phyloP scores from a whole-genome alignment of 2,888 invertebrate genomes.

The Aphelenchoides bicaudatus region DNA sequence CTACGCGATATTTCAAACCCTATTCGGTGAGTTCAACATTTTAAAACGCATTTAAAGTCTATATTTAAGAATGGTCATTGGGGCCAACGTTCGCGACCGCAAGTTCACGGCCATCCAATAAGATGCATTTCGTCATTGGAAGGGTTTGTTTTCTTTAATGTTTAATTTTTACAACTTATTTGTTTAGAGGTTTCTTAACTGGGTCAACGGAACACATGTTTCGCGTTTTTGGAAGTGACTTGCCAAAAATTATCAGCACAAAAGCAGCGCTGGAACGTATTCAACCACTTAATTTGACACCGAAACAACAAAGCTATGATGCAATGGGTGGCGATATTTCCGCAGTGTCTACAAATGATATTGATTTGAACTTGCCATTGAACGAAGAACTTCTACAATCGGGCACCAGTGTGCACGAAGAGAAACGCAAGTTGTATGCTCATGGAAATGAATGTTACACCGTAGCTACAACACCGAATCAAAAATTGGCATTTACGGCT shows the following conservation, averaged over 20 bases:
- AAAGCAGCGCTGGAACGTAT: slow-evolving; percentile 16
- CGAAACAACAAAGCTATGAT: not conserved
- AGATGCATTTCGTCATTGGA: slow-evolving; percentile 15
- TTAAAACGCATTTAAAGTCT: not conserved
- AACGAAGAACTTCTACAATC: slow-evolving; percentile 18
- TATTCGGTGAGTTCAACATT: not conserved
- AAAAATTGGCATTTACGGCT: slow-evolving; percentile 6
- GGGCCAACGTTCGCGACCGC: slow-evolving; percentile 17
- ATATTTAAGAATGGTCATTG: slow-evolving; percentile 11
- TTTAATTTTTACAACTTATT: not conserved
- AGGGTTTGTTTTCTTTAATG: slow-evolving; percentile 2
- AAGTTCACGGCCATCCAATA: slow-evolving; percentile 17
- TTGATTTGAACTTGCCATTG: not conserved
- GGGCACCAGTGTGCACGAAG: slow-evolving; percentile 15
- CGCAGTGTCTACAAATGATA: not conserved
- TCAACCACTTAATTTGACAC: slow-evolving; percentile 16
- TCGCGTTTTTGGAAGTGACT: slow-evolving; percentile 6
- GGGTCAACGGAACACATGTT: slow-evolving; percentile 19
- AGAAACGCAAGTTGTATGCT: slow-evolving; percentile 13
- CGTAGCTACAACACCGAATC: not conserved
- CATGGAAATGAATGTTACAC: slow-evolving; percentile 19
- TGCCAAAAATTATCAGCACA: slow-evolving; percentile 3
- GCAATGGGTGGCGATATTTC: not conserved
- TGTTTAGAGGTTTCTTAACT: not conserved
- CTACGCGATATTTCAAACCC: slow-evolving; percentile 15